phyloP scores from a whole-genome alignment of 1,140 invertebrate genomes.

The Drosophila fuyamai region DNA sequence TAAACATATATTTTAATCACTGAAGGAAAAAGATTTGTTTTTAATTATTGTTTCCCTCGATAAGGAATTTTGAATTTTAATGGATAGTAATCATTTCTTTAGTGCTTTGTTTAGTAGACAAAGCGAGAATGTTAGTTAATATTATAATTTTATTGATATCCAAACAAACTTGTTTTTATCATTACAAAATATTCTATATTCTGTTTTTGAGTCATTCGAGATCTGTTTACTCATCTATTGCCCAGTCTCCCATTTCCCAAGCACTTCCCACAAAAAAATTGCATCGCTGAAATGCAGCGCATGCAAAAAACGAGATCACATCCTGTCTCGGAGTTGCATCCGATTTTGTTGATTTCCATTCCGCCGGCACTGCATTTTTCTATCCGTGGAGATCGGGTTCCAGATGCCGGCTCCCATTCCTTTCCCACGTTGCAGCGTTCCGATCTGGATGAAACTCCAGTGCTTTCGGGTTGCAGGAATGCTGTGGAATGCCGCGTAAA shows the following conservation, averaged over 20 bases:
- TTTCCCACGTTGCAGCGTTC: conserved; percentile 27
- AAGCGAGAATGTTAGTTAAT: too few species aligned
- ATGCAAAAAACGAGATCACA: conserved; percentile 42
- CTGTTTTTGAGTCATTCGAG: not conserved
- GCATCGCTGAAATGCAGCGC: conserved; percentile 21
- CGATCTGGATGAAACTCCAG: not conserved
- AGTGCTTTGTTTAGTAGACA: too few species aligned
- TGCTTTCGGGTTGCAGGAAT: conserved; percentile 23
- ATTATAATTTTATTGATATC: not conserved
- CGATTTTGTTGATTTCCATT: conserved; percentile 34
- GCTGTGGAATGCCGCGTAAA: conserved; percentile 26
- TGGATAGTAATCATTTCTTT: too few species aligned
- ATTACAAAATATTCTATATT: not conserved
- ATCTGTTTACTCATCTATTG: not conserved
- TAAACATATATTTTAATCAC: too few species aligned
- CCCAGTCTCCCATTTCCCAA: not conserved
- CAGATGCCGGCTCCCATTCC: conserved; percentile 16
- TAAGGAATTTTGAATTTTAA: too few species aligned
- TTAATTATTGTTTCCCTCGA: too few species aligned
- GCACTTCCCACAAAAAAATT: conserved; percentile 13
- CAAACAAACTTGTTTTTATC: not conserved
- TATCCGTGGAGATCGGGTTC: conserved; percentile 19
- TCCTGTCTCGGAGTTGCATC: conserved; percentile 46
- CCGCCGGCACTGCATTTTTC: conserved; percentile 29
- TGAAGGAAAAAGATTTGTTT: too few species aligned